Percentiles rank a stretch among this genome's conserved stretches.
Conservation (phyloP, 2,797 vertebrate genomes). For the Hafferia zeledoni region DNA sequence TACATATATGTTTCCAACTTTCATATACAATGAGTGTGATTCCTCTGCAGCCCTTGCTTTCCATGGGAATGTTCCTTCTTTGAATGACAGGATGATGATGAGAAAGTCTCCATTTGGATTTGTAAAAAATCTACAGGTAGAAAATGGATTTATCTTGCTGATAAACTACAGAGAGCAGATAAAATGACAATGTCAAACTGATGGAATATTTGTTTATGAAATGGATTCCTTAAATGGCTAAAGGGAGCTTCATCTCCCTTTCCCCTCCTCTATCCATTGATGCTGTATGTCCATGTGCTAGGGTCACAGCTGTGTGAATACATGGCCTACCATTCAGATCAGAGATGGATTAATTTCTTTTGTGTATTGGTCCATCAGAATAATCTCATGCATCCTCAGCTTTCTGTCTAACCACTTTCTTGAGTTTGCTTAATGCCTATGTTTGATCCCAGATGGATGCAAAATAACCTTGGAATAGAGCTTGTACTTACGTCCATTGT, state of each 20-base stretch:
- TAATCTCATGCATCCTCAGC: neutral
- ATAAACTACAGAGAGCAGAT: neutral
- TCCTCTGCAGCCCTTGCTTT: neutral
- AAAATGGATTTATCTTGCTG: neutral
- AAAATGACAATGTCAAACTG: neutral
- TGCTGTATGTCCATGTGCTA: accelerated
- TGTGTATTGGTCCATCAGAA: neutral
- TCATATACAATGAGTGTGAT: neutral
- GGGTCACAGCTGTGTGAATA: neutral
- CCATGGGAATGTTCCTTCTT: neutral
- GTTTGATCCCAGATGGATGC: neutral
- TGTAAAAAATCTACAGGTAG: neutral
- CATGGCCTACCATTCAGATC: neutral
- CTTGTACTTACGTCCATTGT: accelerated
- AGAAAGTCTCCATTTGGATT: neutral
- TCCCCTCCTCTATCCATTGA: accelerated
- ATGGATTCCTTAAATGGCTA: neutral
- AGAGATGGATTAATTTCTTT: neutral
- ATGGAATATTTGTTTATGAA: neutral
- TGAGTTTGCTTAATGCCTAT: neutral
- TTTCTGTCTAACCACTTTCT: neutral
- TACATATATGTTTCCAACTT: neutral
- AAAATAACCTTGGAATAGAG: neutral
- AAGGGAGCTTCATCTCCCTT: neutral
- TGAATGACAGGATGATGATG: neutral